phyloP scores from a whole-genome alignment of 2,888 invertebrate genomes.

The Hydropsyche betteni region DNA sequence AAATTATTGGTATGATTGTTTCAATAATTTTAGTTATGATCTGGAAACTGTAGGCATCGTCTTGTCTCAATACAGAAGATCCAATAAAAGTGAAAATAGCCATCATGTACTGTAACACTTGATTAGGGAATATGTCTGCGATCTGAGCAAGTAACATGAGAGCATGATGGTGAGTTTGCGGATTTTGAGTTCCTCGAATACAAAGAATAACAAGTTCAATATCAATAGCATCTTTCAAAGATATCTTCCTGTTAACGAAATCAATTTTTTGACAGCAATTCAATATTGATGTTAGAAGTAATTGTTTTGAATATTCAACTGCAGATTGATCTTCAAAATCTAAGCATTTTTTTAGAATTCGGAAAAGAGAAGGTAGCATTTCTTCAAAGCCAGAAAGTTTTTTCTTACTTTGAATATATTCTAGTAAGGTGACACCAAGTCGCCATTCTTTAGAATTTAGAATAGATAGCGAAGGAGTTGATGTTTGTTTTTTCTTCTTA shows the following conservation, averaged over 20 bases:
- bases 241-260: constrained; percentile 59
- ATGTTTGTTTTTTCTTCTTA: constrained; percentile 55
- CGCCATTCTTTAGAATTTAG: constrained; percentile 78
- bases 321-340: constrained; percentile 82
- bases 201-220: constrained; percentile 87
- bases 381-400: constrained; percentile 73
- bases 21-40: constrained; percentile 90
- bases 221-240: constrained; percentile 67
- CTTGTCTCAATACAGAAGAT: constrained; percentile 88
- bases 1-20: constrained; percentile 86
- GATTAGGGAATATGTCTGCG: constrained; percentile 80
- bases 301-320: constrained; percentile 89
- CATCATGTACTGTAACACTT: constrained; percentile 93
- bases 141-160: constrained; percentile 83
- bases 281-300: constrained; percentile 80
- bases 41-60: constrained; percentile 94
- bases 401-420: constrained; percentile 86
- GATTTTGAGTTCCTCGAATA: constrained; percentile 89
- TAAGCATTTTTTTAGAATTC: constrained; percentile 79
- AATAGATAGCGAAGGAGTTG: constrained; percentile 68
- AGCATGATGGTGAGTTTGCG: constrained; percentile 95
- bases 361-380: constrained; percentile 80
- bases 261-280: constrained; percentile 73
- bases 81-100: constrained; percentile 99
- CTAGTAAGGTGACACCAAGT: constrained; percentile 80